Base-by-base conservation (phyloP, 2,113 vertebrate species). In the Sorex araneus region DNA sequence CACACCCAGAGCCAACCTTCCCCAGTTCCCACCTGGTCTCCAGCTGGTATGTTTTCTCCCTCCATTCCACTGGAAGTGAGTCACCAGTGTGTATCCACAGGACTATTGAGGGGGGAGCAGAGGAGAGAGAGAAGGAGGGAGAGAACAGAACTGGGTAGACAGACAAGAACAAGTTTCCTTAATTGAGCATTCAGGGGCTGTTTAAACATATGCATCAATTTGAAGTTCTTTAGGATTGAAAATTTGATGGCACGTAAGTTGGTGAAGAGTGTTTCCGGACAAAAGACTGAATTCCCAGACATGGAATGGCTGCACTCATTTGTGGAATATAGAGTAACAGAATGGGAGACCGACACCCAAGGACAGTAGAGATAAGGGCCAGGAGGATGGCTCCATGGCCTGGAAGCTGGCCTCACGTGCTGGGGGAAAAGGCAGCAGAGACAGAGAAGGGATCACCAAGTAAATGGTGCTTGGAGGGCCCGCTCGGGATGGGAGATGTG, bases 221-320 rank as follows among this genome's bases (percentile, higher is more conserved):
- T 43, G 73, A 85, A 74, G 73, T 81, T 78, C 78, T n/a, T 78
- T 13, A 47, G 15, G 40, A 87, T 45, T 81, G 30, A 70, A 70
- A 89, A 77, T 23, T 74, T 36, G 16, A 57, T 40, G 45, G 8
- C 8, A 66, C 87, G 76, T 93, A 47, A 87, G 87, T 64, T 70
- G 28, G 5, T 34, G 32, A 50, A 64, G 82, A 9, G 1, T 54
- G 57, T 63, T 89, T 92, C 34, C 77, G 28, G 64, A 60, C 25
- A 36, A 74, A 89, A 80, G 32, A 47, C 47, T 50, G 47, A 10
- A 10, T 50, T 50, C 47, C 47, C 47, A 40, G 40, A 40, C 40
- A 40, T 40, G 7, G 40, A 40, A 40, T 40, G 40, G 40, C 40
- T 40, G 40, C 40, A 40, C 40, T 40, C 40, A 40, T 40, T 40